phyloP scores from a whole-genome alignment of 2,113 vertebrate genomes.

The Pterocles gutturalis region DNA sequence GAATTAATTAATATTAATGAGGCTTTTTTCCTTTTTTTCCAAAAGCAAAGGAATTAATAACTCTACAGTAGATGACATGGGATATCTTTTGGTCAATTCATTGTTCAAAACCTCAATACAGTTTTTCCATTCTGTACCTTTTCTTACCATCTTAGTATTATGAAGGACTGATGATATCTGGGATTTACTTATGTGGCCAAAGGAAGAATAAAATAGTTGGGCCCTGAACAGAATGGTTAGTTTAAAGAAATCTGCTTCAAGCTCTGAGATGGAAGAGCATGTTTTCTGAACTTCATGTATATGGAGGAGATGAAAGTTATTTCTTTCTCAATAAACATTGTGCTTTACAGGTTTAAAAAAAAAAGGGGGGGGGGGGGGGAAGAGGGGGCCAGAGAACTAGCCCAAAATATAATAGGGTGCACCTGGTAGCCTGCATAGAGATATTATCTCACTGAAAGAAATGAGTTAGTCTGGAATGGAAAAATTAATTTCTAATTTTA shows the following conservation, averaged over 20 bases:
- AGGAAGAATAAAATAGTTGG: not conserved
- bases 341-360: not conserved
- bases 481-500: not conserved
- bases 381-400: fast-evolving
- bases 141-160: not conserved
- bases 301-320: not conserved
- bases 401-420: fast-evolving
- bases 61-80: not conserved
- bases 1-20: not conserved
- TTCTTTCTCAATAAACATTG: not conserved
- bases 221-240: not conserved
- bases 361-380: fast-evolving
- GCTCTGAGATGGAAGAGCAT: not conserved
- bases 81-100: not conserved
- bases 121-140: not conserved
- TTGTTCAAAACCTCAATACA: not conserved
- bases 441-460: not conserved
- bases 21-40: not conserved
- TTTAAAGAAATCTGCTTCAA: not conserved
- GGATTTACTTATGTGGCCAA: not conserved
- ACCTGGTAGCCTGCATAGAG: not conserved
- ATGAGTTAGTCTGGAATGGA: not conserved
- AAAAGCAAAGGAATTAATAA: not conserved
- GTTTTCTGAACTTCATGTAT: not conserved
- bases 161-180: not conserved